Conservation (phyloP, 2,113 vertebrate genomes). For the Lophotis ruficrista region DNA sequence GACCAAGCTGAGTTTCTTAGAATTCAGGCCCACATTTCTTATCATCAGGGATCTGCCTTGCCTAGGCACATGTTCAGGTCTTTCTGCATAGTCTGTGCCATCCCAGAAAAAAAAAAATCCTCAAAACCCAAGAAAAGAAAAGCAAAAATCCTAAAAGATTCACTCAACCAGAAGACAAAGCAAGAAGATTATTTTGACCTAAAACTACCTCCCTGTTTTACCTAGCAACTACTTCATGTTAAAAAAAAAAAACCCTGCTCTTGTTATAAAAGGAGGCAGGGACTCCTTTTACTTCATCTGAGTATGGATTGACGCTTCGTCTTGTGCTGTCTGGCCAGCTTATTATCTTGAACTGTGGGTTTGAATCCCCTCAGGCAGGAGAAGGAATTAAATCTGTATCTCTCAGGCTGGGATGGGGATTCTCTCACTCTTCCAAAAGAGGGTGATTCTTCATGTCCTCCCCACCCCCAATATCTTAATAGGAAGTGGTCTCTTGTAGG, state of each 20-base stretch:
- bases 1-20: not conserved
- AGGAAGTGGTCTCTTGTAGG: not conserved
- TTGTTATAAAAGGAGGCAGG: not conserved
- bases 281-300: not conserved
- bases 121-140: not conserved
- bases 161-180: not conserved
- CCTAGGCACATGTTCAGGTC: not conserved
- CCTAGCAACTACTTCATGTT: not conserved
- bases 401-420: not conserved
- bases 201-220: not conserved
- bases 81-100: not conserved
- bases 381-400: not conserved
- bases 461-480: not conserved
- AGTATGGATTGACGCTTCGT: not conserved
- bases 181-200: not conserved
- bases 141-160: not conserved
- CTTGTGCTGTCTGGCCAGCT: not conserved
- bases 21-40: not conserved
- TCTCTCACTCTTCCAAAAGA: not conserved
- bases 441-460: not conserved
- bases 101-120: not conserved
- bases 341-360: not conserved
- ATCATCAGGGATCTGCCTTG: not conserved
- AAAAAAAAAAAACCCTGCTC: not conserved
- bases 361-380: not conserved